These are phyloP conservation scores for Chiroxiphia lanceolata DNA, from an alignment of 2,797 vertebrate species.

Conservation along the genomic window DNA sequence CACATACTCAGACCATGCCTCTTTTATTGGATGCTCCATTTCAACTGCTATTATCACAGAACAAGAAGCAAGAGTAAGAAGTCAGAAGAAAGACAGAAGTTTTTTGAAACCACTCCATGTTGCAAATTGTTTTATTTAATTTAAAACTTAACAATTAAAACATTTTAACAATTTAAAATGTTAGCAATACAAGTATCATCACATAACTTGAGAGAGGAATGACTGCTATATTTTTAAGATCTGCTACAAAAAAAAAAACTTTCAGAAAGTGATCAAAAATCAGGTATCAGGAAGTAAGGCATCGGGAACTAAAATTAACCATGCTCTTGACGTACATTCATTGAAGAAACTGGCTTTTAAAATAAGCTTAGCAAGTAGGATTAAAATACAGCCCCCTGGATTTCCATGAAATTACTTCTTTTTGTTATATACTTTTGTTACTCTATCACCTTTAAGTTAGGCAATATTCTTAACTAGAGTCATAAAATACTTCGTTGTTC, in stretches of 20 bases:
- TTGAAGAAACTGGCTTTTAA: neutral
- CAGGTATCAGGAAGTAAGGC: neutral
- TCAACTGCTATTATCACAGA: neutral
- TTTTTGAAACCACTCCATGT: neutral
- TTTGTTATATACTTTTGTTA: neutral
- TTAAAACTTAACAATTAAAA: too few species aligned
- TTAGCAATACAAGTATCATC: neutral
- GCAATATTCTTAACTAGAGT: neutral
- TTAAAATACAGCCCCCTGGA: neutral
- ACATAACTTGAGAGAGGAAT: neutral
- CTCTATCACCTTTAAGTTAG: neutral
- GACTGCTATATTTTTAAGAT: neutral
- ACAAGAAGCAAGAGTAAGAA: neutral
- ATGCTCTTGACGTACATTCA: accelerated
- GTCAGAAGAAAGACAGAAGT: neutral
- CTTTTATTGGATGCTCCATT: neutral
- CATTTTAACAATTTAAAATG: neutral
- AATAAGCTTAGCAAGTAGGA: neutral
- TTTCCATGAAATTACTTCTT: neutral
- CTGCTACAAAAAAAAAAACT: neutral
- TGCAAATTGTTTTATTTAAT: neutral
- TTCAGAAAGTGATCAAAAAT: neutral
- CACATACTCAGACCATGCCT: neutral
- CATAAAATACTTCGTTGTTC: neutral
- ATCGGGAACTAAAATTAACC: neutral